phyloP scores from a whole-genome alignment of 1,140 invertebrate genomes.

The Nasonia vitripennis region DNA sequence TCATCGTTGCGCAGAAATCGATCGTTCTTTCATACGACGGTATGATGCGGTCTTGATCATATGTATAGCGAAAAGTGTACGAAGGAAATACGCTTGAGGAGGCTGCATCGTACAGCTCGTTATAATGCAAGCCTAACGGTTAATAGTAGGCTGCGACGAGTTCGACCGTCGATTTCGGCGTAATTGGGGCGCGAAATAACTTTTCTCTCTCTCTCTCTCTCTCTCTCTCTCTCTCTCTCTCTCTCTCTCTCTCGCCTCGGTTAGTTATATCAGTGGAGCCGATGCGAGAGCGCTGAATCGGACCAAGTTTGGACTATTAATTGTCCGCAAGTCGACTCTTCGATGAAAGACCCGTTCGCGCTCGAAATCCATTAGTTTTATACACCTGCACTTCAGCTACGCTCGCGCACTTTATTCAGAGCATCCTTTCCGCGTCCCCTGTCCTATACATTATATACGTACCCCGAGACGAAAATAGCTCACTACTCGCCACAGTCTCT shows the following conservation, averaged over 20 bases:
- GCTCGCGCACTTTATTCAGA: too few relatives aligned
- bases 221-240: too few relatives aligned
- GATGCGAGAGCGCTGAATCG: too few relatives aligned
- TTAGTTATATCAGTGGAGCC: background rate
- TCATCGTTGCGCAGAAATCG: background rate
- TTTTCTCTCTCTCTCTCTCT: background rate
- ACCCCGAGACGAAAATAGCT: background rate
- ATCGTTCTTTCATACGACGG: background rate
- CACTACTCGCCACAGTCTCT: background rate
- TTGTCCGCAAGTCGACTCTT: background rate
- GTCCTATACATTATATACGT: too few relatives aligned
- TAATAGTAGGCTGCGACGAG: background rate
- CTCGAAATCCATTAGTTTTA: too few relatives aligned
- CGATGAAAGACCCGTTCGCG: background rate
- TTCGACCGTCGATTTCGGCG: background rate
- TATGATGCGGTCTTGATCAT: background rate
- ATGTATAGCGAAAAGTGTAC: background rate
- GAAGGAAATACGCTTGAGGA: background rate
- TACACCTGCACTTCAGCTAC: too few relatives aligned
- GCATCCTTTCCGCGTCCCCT: too few relatives aligned
- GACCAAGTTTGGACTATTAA: background rate
- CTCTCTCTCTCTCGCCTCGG: background rate
- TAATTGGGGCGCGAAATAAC: background rate
- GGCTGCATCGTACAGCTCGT: background rate
- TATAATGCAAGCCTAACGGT: background rate